Evolutionary conservation across 2,888 invertebrate species (phyloP).

Genomic region (Adela reaumurella): DNA sequence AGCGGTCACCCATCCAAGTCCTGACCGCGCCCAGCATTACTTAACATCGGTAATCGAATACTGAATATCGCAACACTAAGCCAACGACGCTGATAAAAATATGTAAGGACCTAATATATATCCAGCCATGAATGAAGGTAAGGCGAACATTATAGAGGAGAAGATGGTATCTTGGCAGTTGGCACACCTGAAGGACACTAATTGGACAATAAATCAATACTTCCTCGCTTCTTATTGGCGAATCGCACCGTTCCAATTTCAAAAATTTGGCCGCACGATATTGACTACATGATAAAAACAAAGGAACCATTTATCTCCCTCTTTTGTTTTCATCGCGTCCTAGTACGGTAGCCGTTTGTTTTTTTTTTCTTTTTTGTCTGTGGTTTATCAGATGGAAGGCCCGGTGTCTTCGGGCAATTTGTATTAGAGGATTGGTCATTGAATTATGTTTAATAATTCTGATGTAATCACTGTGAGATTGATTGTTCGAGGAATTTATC

Average conservation of each 20-base stretch:
- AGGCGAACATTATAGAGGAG: constrained; percentile 11
- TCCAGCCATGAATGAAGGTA: too few relatives aligned
- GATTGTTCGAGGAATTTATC: background rate
- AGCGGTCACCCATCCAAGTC: too few relatives aligned
- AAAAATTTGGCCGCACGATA: constrained; percentile 57
- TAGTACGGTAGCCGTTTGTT: constrained; percentile 39
- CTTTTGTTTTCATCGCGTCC: constrained; percentile 55
- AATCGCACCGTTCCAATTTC: constrained; percentile 56
- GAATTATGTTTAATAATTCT: constrained; percentile 37
- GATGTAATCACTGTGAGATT: background rate
- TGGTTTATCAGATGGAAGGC: constrained; percentile 37
- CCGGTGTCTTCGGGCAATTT: constrained; percentile 34
- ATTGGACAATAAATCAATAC: constrained; percentile 60
- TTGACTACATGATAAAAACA: constrained; percentile 57
- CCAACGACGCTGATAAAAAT: too few relatives aligned
- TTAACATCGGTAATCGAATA: too few relatives aligned
- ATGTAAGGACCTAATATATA: too few relatives aligned
- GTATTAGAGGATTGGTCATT: constrained; percentile 48
- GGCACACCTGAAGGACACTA: constrained; percentile 58
- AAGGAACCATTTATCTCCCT: constrained; percentile 46
- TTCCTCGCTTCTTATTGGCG: constrained; percentile 56
- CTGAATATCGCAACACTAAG: too few relatives aligned
- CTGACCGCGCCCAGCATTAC: too few relatives aligned
- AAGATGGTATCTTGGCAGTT: constrained; percentile 55
- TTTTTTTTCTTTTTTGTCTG: constrained; percentile 38